Conservation (phyloP, 2,113 vertebrate species). For the Raja brachyura region DNA sequence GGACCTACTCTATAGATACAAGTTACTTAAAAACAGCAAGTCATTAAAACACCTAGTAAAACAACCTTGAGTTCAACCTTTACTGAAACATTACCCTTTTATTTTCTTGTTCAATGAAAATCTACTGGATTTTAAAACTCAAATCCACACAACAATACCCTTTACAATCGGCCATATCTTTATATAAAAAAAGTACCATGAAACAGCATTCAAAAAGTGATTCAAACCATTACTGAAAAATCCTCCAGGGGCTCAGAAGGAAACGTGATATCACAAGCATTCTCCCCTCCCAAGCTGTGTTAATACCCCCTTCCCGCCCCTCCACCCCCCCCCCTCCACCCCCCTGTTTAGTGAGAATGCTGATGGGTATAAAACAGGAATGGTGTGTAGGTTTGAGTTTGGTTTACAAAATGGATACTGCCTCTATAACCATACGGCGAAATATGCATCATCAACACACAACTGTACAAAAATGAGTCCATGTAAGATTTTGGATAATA, state of each 20-base stretch:
- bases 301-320: neutral
- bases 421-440: neutral
- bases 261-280: neutral
- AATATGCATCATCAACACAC: slow-evolving; percentile 70
- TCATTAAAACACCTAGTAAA: slow-evolving; percentile 69
- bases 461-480: slow-evolving; percentile 76
- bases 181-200: neutral
- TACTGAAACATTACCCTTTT: slow-evolving; percentile 54
- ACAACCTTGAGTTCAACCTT: slow-evolving; percentile 59
- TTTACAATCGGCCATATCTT: slow-evolving; percentile 19
- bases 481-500: slow-evolving; percentile 67
- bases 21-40: slow-evolving; percentile 71
- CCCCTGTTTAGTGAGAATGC: neutral
- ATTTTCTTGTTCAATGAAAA: slow-evolving; percentile 42
- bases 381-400: slow-evolving; percentile 21
- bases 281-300: neutral
- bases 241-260: neutral
- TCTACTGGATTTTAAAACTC: slow-evolving; percentile 30
- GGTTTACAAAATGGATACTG: slow-evolving; percentile 36
- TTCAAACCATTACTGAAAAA: slow-evolving; percentile 8
- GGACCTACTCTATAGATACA: slow-evolving; percentile 80
- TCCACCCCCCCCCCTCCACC: too few relatives aligned
- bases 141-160: slow-evolving; percentile 28
- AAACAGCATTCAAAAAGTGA: neutral
- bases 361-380: neutral